Conservation (phyloP, 2,113 vertebrate species). For the Paracanthobrama guichenoti region DNA sequence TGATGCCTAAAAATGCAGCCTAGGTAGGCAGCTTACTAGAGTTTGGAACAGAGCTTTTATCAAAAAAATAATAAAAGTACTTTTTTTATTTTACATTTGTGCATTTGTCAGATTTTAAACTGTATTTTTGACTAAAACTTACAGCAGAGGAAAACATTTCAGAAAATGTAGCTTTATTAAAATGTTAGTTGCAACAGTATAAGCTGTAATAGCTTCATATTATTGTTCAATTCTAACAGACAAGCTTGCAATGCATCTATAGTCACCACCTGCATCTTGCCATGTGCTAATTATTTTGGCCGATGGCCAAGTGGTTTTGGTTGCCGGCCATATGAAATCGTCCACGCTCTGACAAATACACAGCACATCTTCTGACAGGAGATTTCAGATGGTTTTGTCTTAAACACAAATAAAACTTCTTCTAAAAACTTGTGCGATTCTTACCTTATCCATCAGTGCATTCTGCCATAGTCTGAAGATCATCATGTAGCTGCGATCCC, state of each 20-base stretch:
- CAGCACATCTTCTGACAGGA: not conserved
- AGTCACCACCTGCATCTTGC: slow-evolving; percentile 38
- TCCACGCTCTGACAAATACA: not conserved
- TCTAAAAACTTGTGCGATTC: slow-evolving; percentile 13
- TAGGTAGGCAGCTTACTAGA: not conserved
- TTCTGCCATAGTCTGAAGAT: slow-evolving; percentile 93
- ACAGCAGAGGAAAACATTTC: not conserved
- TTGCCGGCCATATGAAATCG: not conserved
- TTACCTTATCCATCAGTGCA: slow-evolving; percentile 87
- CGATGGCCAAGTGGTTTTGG: not conserved
- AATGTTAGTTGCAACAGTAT: not conserved
- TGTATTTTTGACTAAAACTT: not conserved
- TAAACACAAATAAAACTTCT: not conserved
- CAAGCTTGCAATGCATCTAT: slow-evolving; percentile 7
- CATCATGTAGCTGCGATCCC: slow-evolving; percentile 90
- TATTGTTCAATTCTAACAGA: not conserved
- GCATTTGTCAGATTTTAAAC: not conserved
- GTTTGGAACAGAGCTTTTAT: not conserved
- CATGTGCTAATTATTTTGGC: slow-evolving; percentile 21
- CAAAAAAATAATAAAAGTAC: not conserved
- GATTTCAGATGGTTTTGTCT: not conserved
- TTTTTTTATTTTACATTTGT: not conserved
- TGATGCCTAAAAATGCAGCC: not conserved
- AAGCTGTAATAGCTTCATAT: not conserved
- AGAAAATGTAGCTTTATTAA: not conserved